A percentile compares a stretch with the other conserved stretches of the same genome.
These are phyloP conservation scores for Paedocypris micromegethes DNA, from an alignment of 2,797 vertebrate genomes.

Conservation along the genomic window DNA sequence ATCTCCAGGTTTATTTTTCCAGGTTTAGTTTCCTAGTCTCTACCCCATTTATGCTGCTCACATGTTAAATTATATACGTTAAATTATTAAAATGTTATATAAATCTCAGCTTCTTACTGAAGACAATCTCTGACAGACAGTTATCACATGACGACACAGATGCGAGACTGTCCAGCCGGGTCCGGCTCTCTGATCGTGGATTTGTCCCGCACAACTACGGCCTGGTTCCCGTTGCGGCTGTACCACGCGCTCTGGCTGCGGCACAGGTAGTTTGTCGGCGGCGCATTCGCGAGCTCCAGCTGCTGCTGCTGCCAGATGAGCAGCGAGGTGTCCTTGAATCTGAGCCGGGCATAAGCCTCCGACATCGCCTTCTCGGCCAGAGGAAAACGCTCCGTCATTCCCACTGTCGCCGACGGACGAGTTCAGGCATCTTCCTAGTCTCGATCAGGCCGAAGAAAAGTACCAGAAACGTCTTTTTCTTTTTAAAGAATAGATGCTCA, in stretches of 20 bases:
- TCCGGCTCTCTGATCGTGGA: conserved; percentile 14
- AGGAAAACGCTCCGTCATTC: conserved; percentile 39
- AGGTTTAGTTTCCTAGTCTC: too few relatives aligned
- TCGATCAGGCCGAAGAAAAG: neutral
- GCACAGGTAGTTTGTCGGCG: conserved; percentile 78
- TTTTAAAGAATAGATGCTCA: too few relatives aligned
- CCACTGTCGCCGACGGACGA: too few relatives aligned
- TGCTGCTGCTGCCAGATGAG: conserved; percentile 93
- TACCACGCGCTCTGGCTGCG: conserved; percentile 86
- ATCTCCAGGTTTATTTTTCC: too few relatives aligned
- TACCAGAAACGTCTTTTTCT: neutral
- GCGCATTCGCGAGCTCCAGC: conserved; percentile 63
- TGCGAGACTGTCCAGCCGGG: conserved; percentile 51
- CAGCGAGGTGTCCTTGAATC: conserved; percentile 82
- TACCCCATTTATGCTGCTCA: too few relatives aligned
- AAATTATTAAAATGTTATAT: too few relatives aligned
- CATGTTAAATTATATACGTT: too few relatives aligned
- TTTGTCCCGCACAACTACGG: conserved; percentile 64
- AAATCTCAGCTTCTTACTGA: too few relatives aligned
- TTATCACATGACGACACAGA: conserved; percentile 65
- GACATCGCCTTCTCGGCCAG: conserved; percentile 47
- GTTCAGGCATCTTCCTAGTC: neutral
- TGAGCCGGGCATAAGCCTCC: conserved; percentile 54
- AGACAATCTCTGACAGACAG: neutral
- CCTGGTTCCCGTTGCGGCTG: conserved; percentile 71